These are phyloP conservation scores for Asbolus verrucosus DNA, from an alignment of 1,140 invertebrate species.

Conservation along the genomic window DNA sequence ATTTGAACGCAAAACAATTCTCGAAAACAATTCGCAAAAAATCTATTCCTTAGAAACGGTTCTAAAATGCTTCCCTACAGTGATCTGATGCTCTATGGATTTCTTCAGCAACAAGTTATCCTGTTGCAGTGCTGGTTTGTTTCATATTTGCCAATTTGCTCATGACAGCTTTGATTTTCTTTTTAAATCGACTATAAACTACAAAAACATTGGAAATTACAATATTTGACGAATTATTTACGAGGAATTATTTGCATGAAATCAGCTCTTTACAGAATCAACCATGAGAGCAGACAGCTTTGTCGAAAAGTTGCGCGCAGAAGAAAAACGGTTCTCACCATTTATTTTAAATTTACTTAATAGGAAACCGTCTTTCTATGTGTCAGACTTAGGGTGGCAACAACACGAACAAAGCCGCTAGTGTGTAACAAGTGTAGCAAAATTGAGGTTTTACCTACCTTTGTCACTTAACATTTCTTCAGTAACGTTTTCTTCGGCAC, in stretches of 20 bases:
- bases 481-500: slow-evolving; percentile 73
- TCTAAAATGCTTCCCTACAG: too few species aligned
- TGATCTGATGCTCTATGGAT: too few species aligned
- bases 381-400: slow-evolving; percentile 11
- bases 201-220: not conserved
- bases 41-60: too few species aligned
- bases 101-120: too few species aligned
- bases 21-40: slow-evolving; percentile 25
- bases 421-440: not conserved
- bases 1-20: slow-evolving; percentile 11
- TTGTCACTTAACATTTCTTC: slow-evolving; percentile 80
- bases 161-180: slow-evolving; percentile 10
- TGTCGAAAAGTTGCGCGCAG: not conserved
- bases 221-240: slow-evolving; percentile 24
- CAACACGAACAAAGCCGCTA: slow-evolving; percentile 47
- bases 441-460: slow-evolving; percentile 69
- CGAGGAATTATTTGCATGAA: slow-evolving; percentile 8
- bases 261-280: not conserved
- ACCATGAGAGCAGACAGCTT: not conserved
- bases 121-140: not conserved
- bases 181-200: slow-evolving; percentile 27
- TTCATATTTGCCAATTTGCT: not conserved
- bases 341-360: too few species aligned
- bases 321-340: not conserved
- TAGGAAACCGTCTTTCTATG: not conserved